Evolutionary conservation across 2,797 vertebrate genomes (phyloP).

Genomic region (Cephalopachus bancanus): DNA sequence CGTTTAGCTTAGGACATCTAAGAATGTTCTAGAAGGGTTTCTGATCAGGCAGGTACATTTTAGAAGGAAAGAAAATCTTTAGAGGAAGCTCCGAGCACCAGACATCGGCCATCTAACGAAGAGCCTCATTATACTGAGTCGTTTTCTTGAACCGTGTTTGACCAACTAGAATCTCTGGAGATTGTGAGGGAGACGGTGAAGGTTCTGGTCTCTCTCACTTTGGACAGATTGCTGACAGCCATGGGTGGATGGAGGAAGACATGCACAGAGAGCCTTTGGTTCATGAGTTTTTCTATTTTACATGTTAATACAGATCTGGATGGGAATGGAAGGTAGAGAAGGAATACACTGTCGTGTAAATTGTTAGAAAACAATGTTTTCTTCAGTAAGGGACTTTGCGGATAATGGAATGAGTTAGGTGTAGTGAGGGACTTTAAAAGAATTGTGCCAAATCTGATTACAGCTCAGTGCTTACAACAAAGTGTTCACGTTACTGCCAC

Average conservation of each 20-base stretch:
- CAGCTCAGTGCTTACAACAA: not conserved
- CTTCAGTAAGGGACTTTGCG: not conserved
- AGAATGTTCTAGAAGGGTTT: too few relatives aligned
- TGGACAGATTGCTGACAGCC: not conserved
- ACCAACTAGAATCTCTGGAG: not conserved
- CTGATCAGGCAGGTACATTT: not conserved
- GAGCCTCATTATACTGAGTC: not conserved
- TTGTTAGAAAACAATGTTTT: not conserved
- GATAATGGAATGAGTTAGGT: not conserved
- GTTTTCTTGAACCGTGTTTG: not conserved
- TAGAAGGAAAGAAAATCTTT: not conserved
- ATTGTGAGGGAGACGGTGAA: not conserved
- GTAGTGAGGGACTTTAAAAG: not conserved
- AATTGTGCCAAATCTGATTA: not conserved
- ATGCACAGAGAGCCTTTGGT: not conserved
- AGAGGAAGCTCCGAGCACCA: not conserved
- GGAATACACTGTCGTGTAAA: not conserved
- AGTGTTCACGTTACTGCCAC: not conserved
- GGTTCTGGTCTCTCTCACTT: not conserved
- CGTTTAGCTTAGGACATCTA: constrained; percentile 86
- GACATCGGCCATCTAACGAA: not conserved
- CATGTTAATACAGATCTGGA: not conserved
- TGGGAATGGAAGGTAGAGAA: not conserved
- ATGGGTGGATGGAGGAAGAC: too few relatives aligned
- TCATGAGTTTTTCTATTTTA: not conserved